A percentile compares a stretch with the other conserved stretches of the same genome.
phyloP scores from a whole-genome alignment of 2,888 invertebrate genomes.

The Andrena marginata region DNA sequence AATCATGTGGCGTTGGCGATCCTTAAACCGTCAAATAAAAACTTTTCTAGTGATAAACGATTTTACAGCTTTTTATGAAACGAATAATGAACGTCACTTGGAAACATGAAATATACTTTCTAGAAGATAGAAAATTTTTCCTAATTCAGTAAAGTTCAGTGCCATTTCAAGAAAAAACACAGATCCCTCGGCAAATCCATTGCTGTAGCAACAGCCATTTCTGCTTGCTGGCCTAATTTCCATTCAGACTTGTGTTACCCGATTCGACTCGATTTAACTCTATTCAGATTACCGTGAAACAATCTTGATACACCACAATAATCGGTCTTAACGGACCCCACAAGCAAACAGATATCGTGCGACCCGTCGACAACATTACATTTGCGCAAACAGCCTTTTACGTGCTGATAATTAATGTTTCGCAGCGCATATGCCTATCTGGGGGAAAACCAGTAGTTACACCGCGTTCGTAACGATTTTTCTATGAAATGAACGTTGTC shows the following conservation, averaged over 20 bases:
- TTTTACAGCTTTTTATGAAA: too few species aligned
- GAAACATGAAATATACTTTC: too few species aligned
- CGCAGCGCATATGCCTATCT: neutral
- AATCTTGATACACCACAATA: neutral
- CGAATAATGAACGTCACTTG: too few species aligned
- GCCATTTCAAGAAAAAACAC: neutral
- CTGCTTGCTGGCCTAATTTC: neutral
- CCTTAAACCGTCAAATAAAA: too few species aligned
- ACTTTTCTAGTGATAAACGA: too few species aligned
- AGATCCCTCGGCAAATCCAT: neutral
- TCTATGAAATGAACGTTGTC: conserved; percentile 46
- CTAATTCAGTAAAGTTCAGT: neutral
- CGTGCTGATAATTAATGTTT: conserved; percentile 25
- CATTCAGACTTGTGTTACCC: neutral
- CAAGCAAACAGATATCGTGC: neutral
- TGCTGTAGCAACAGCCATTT: neutral
- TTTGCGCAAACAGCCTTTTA: neutral
- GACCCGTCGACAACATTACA: neutral
- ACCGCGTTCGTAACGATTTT: conserved; percentile 28
- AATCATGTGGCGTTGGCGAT: too few species aligned
- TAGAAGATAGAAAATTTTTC: too few species aligned
- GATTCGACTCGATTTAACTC: neutral
- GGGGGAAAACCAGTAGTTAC: conserved; percentile 9
- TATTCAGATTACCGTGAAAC: neutral
- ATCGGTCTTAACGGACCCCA: neutral